These are phyloP conservation scores for Spea hammondii DNA, from an alignment of 2,797 vertebrate species.

Conservation along the genomic window DNA sequence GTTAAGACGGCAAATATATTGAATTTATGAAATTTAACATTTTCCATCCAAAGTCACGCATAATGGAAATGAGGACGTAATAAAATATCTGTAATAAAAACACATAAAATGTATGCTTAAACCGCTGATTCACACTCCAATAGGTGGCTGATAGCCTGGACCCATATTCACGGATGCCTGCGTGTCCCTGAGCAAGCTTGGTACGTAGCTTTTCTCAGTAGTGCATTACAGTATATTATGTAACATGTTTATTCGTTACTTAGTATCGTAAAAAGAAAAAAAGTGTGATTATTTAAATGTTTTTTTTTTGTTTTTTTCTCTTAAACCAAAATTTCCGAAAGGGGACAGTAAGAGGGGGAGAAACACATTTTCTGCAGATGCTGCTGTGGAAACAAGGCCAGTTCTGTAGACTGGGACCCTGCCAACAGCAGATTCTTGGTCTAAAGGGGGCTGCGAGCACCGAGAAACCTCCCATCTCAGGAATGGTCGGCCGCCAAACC, in stretches of 20 bases:
- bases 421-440: slow-evolving; percentile 33
- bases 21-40: too few species aligned
- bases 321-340: slow-evolving; percentile 6
- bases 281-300: background rate
- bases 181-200: too few species aligned
- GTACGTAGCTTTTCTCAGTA: too few species aligned
- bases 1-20: too few species aligned
- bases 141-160: too few species aligned
- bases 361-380: slow-evolving; percentile 3
- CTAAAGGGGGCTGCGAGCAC: background rate
- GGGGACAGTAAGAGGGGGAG: slow-evolving; percentile 3
- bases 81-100: too few species aligned
- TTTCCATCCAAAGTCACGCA: too few species aligned
- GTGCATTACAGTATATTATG: background rate
- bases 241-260: slow-evolving; percentile 1
- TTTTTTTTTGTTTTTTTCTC: too few species aligned
- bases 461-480: background rate
- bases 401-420: slow-evolving; percentile 12
- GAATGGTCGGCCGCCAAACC: background rate
- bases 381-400: slow-evolving; percentile 31
- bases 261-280: background rate
- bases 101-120: too few species aligned
- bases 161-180: too few species aligned
- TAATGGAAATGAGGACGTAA: too few species aligned
- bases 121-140: too few species aligned